Evolutionary conservation across 2,797 vertebrate genomes (phyloP), one percentile per base, ranked within the genome.

Genomic region (Falco peregrinus): DNA sequence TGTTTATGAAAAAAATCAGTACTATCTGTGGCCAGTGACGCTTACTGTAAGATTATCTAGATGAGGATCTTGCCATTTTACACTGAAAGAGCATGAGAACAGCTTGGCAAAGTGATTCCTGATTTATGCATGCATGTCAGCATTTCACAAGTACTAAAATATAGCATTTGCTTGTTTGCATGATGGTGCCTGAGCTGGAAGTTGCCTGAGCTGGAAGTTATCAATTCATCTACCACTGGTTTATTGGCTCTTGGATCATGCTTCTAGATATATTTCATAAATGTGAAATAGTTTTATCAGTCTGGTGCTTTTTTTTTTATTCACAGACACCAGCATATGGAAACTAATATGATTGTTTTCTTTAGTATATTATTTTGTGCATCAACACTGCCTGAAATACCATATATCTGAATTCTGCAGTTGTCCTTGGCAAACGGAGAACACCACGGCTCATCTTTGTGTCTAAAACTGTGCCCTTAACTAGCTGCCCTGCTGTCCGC

Each of bases 71-170:
- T 92, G 68, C 41, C 43, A 45, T 61, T 90, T 94, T 54, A 90
- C 88, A 64, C n/a, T 45, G 67, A 39, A 89, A 68, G 35, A 83
- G 25, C 37, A 28, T 4, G 45, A 89, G 81, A 96, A 82, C 63
- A 93, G 71, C 90, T 95, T 96, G 93, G 81, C 78, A 76, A 77
- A 94, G 37, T 10, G 57, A 91, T 65, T 91, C 65, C 73, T 81
- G 84, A 89, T 83, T 96, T 89, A 89, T 83, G 76, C 57, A 93
- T 91, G 86, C 84, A 22, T 87, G 76, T 93, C 94, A 96, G 92
- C 84, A 48, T 84, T 96, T 96, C 84, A 85, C 78, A 85, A 93
- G 89, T 83, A 56, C 87, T 91, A 87, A 95, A 95, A 97, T 91
- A 81, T 0, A 87, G 31, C 81, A 33, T 75, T 87, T 81, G 76